Evolutionary conservation across 2,113 vertebrate species (phyloP).

Genomic region (Lamprologus lemairii): DNA sequence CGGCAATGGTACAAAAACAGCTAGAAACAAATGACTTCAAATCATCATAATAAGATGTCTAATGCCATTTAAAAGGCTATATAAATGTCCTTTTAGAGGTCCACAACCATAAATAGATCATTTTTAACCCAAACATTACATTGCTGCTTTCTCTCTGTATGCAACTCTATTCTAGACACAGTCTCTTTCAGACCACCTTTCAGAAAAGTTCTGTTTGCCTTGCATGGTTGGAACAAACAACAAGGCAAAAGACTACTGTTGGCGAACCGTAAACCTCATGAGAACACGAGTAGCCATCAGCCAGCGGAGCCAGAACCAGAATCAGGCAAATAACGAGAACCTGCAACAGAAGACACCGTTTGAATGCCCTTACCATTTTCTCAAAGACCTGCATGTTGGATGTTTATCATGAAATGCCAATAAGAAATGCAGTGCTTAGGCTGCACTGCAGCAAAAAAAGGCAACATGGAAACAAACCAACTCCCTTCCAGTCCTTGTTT

Average conservation of each 20-base stretch:
- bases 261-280: fast-evolving
- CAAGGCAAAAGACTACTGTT: not conserved
- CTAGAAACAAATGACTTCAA: not conserved
- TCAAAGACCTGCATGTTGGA: not conserved
- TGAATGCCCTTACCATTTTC: not conserved
- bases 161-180: not conserved
- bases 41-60: not conserved
- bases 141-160: not conserved
- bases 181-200: not conserved
- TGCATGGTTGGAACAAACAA: not conserved
- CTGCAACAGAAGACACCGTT: not conserved
- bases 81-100: not conserved
- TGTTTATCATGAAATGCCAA: not conserved
- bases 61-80: not conserved
- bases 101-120: not conserved
- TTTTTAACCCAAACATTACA: not conserved
- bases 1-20: not conserved
- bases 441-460: not conserved
- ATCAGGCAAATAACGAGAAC: not conserved
- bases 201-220: not conserved
- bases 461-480: not conserved
- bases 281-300: not conserved
- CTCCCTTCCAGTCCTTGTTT: fast-evolving
- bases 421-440: not conserved
- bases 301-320: not conserved